Conservation (phyloP, 2,797 vertebrate genomes). For the Enteromius paludinosus region DNA sequence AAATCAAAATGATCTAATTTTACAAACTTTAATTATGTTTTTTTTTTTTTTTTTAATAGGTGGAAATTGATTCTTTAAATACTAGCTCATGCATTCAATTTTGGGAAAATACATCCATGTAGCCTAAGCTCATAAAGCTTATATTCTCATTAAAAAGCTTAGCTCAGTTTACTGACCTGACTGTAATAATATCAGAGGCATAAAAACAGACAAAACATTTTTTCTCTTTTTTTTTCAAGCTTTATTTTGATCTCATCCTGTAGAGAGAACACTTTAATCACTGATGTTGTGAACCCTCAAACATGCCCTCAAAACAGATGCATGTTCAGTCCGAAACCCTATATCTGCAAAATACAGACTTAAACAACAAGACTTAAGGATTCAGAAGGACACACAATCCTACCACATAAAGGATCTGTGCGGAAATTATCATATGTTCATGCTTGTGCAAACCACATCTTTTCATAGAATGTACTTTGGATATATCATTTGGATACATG, state of each 20-base stretch:
- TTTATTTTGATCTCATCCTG: constrained; percentile 76
- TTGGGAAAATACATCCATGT: neutral
- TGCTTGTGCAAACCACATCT: constrained; percentile 8
- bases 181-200: neutral
- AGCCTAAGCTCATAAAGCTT: neutral
- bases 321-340: neutral
- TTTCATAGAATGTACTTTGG: neutral
- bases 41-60: neutral
- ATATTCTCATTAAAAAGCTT: neutral
- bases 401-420: neutral
- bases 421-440: neutral
- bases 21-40: neutral
- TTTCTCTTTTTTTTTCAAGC: constrained; percentile 65
- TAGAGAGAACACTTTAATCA: constrained; percentile 66
- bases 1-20: neutral
- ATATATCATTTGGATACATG: neutral
- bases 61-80: neutral
- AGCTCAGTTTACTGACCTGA: neutral
- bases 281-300: neutral
- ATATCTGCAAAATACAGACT: constrained; percentile 5
- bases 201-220: neutral
- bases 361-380: neutral
- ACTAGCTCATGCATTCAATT: neutral
- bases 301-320: neutral
- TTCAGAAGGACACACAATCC: constrained; percentile 3